A percentile compares a stretch with the other conserved stretches of the same genome.
Evolutionary conservation across 2,797 vertebrate genomes (phyloP).

Genomic region (Manis pentadactyla): DNA sequence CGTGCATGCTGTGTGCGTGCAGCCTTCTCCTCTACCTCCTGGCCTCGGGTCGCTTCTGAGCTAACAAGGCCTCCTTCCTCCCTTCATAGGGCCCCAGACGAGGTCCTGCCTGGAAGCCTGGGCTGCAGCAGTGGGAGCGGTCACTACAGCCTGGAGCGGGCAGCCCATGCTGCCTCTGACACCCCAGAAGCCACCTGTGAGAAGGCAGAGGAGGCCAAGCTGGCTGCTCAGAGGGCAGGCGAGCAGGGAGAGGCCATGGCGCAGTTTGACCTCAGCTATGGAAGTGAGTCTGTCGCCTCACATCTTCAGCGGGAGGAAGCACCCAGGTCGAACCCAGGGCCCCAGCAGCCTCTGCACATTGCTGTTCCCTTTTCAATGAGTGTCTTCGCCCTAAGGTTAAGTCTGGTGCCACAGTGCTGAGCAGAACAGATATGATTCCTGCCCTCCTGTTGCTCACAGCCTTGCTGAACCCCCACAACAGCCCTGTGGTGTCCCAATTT

Average conservation of each 20-base stretch:
- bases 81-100: conserved; percentile 91
- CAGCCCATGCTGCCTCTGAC: conserved; percentile 83
- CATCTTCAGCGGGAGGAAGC: accelerated
- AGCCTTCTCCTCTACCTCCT: not conserved
- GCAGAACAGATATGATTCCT: not conserved
- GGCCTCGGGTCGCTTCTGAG: accelerated
- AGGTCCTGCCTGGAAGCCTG: conserved; percentile 85
- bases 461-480: not conserved
- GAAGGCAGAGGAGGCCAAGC: conserved; percentile 92
- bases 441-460: not conserved
- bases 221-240: conserved; percentile 86
- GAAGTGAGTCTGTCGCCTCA: conserved; percentile 89
- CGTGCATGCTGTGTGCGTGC: not conserved
- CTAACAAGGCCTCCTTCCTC: not conserved
- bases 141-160: conserved; percentile 91
- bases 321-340: no score
- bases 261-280: conserved; percentile 95
- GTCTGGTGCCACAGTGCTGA: not conserved
- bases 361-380: accelerated
- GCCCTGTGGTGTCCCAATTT: not conserved
- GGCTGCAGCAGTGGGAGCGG: conserved; percentile 79
- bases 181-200: conserved; percentile 87
- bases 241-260: conserved; percentile 92
- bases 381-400: not conserved
- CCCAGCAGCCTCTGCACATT: accelerated